These are phyloP conservation scores for Poecilus cupreus DNA, from an alignment of 2,888 invertebrate species.

Conservation along the genomic window DNA sequence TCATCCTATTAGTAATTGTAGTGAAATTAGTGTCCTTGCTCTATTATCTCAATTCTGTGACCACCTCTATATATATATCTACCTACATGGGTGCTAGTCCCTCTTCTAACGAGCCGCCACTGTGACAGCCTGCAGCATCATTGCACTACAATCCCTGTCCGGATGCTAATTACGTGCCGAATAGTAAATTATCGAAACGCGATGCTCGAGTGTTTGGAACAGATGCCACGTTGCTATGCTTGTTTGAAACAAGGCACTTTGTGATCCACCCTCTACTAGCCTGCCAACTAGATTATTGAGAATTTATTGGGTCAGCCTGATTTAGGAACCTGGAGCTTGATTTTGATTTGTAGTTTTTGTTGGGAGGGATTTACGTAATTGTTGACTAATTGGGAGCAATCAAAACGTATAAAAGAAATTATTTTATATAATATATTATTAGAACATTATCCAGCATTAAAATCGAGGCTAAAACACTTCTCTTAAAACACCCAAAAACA, in stretches of 20 bases:
- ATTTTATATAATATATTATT: no score
- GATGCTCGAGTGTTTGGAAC: not conserved
- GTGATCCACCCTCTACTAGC: not conserved
- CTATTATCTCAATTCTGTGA: not conserved
- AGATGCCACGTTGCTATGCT: conserved; percentile 3
- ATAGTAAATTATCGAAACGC: conserved; percentile 20
- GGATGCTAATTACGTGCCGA: conserved; percentile 20
- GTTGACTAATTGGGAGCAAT: not conserved
- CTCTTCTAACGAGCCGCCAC: not conserved
- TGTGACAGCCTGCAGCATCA: not conserved
- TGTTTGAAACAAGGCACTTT: not conserved
- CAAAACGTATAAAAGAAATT: no score
- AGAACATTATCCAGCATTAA: no score
- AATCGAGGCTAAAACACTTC: no score
- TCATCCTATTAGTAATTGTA: no score
- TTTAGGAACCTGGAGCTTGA: not conserved
- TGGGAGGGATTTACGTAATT: not conserved
- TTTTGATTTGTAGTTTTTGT: conserved; percentile 13
- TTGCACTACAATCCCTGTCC: not conserved
- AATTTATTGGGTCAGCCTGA: conserved; percentile 9
- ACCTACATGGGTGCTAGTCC: not conserved
- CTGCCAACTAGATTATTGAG: conserved; percentile 4
- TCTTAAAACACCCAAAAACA: no score
- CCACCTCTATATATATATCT: not conserved
- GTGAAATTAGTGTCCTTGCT: not conserved